phyloP scores from a whole-genome alignment of 2,888 invertebrate species.

The Heteropelma amictum region DNA sequence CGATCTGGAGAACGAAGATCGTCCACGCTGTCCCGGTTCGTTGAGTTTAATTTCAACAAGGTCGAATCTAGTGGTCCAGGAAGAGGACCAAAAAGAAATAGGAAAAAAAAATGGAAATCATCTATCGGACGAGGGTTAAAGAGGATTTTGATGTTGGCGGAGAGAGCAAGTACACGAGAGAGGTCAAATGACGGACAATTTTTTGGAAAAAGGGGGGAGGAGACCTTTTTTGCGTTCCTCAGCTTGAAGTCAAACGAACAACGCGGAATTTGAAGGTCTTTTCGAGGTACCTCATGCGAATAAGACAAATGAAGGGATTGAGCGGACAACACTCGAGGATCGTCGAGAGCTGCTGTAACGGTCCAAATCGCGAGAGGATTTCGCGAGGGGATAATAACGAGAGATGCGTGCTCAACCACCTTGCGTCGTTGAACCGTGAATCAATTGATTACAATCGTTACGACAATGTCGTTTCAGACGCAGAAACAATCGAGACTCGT shows the following conservation, averaged over 20 bases:
- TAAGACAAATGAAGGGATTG: slow-evolving; percentile 73
- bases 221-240: neutral
- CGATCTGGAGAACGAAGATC: neutral
- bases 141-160: neutral
- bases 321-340: slow-evolving; percentile 57
- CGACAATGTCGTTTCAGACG: slow-evolving; percentile 61
- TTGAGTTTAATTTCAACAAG: slow-evolving; percentile 28
- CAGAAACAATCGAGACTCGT: slow-evolving; percentile 65
- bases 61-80: slow-evolving; percentile 3
- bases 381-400: slow-evolving; percentile 39
- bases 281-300: slow-evolving; percentile 65
- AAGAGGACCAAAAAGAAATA: no score
- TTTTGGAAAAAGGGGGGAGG: neutral
- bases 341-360: slow-evolving; percentile 32
- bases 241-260: neutral
- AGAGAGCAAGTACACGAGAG: neutral
- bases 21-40: neutral
- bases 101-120: neutral
- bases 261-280: slow-evolving; percentile 36
- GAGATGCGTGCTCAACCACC: slow-evolving; percentile 52
- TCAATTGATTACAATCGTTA: slow-evolving; percentile 74
- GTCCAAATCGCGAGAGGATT: slow-evolving; percentile 44
- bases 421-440: slow-evolving; percentile 63
- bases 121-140: slow-evolving; percentile 24
- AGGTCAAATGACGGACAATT: neutral